Evolutionary conservation across 2,797 vertebrate genomes (phyloP).

Genomic region (Amblyraja radiata): DNA sequence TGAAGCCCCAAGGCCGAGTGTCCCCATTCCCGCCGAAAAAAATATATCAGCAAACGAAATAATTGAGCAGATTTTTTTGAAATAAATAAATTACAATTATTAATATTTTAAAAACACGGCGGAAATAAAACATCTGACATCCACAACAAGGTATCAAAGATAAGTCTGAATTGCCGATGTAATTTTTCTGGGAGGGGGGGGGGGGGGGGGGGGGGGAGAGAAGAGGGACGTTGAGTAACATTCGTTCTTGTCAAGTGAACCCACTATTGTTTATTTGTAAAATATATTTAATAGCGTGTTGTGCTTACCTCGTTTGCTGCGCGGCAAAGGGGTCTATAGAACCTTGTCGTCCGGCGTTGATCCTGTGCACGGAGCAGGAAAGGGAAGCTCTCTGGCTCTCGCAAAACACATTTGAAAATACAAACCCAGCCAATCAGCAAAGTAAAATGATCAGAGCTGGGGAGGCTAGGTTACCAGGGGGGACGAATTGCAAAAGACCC

Average conservation of each 20-base stretch:
- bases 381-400: slow-evolving; percentile 21
- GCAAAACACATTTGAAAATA: slow-evolving; percentile 27
- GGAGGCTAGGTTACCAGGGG: neutral
- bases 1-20: neutral
- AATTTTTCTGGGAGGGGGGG: too few relatives aligned
- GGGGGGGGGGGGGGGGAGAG: too few relatives aligned
- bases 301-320: neutral
- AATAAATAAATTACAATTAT: neutral
- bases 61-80: too few relatives aligned
- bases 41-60: neutral
- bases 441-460: neutral
- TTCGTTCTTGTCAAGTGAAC: neutral
- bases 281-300: neutral
- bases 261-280: neutral
- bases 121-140: neutral
- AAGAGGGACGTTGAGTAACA: too few relatives aligned
- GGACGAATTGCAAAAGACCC: neutral
- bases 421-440: slow-evolving; percentile 34
- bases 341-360: neutral
- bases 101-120: neutral
- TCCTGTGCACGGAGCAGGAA: slow-evolving; percentile 25
- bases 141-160: neutral
- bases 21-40: neutral
- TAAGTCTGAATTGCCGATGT: neutral
- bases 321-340: neutral